Base-by-base conservation (phyloP, 2,113 vertebrate species). In the Erythrocebus patas region DNA sequence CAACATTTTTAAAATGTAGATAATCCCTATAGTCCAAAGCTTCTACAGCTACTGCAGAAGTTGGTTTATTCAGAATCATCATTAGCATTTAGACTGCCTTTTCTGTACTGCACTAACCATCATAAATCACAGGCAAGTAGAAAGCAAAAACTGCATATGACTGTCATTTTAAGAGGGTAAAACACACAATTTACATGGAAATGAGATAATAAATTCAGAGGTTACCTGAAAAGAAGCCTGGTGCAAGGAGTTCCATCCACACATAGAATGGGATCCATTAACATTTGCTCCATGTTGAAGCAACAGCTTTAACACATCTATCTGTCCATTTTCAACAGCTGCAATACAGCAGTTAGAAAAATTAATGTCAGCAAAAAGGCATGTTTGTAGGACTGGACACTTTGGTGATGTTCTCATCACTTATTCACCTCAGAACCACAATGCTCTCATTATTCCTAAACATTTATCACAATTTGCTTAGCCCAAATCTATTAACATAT, bases 181-280 rank as follows among this genome's bases (percentile, higher is more conserved):
- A 96, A 97, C 14, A 97, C 50, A 98, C 6, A 92, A 95, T 97
- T 97, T 96, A 97, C 89, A 97, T 6, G 14, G 78, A 97, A 98
- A 95, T 95, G 11, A 95, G 38, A 98, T 3, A 18, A 97, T 91
- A 95, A 89, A 91, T 87, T 96, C 87, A 95, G 45, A 98, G 87
- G 81, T 98, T 99, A 99, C 99, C 99, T 99, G 99, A 97, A 99
- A 99, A 96, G 99, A 99, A 97, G 99, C 99, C 97, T 99, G 99
- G 93, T 99, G 99, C 66, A 99, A 99, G 95, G 99, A 99, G 96
- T 99, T 99, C 99, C 99, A 99, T 87, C 99, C 99, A 81, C 99
- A 99, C 79, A 99, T 98, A 0, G 99, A 99, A 98, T 99, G 99
- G 57, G 98, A 97, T 76, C 99, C 98, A 96, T 99, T 98, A 84